Percentiles rank a stretch among this genome's conserved stretches.
Evolutionary conservation across 2,888 invertebrate genomes (phyloP).

Genomic region (Eugnorisma glareosa): DNA sequence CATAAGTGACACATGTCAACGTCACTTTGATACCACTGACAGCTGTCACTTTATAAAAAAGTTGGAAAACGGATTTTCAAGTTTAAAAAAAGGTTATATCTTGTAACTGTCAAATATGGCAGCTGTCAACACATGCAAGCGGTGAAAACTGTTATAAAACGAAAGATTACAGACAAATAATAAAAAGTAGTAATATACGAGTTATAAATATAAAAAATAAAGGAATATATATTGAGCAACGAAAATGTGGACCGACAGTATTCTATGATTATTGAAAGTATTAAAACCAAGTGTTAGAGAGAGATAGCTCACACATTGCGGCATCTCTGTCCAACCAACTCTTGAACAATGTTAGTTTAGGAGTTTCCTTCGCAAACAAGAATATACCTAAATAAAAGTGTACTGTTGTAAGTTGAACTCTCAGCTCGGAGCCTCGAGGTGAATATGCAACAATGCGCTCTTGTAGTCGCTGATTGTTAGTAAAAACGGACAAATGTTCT

Average conservation of each 20-base stretch:
- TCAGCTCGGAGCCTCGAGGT: neutral
- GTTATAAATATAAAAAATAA: conserved; percentile 50
- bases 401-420: neutral
- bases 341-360: neutral
- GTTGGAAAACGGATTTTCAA: conserved; percentile 36
- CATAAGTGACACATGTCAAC: conserved; percentile 25
- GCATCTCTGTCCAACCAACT: conserved; percentile 9
- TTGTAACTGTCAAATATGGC: conserved; percentile 45
- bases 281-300: neutral
- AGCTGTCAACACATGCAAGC: conserved; percentile 60
- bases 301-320: conserved; percentile 13
- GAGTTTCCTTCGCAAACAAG: neutral
- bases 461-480: too few species aligned
- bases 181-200: conserved; percentile 45
- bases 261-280: neutral
- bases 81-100: conserved; percentile 35
- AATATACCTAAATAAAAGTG: neutral
- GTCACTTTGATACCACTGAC: conserved; percentile 40
- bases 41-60: conserved; percentile 47
- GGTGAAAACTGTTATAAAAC: conserved; percentile 49
- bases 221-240: conserved; percentile 68
- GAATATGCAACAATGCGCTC: neutral
- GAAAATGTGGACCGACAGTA: conserved; percentile 49
- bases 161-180: conserved; percentile 53
- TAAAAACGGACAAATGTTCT: neutral